phyloP scores from a whole-genome alignment of 2,888 invertebrate genomes.

The Buathra laborator region DNA sequence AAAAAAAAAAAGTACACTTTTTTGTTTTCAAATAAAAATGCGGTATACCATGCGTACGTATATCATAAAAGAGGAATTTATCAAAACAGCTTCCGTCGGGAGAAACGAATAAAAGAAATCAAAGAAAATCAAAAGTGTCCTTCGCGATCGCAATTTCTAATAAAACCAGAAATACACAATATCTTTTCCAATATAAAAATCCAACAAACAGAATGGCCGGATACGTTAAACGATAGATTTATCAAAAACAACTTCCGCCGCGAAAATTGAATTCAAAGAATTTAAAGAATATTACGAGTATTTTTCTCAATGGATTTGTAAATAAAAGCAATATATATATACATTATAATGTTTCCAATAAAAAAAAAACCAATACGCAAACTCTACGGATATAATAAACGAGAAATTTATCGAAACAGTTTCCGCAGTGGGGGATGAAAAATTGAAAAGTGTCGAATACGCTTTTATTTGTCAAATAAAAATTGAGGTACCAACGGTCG shows the following conservation, averaged over 20 bases:
- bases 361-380: not conserved
- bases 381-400: not conserved
- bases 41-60: too few relatives aligned
- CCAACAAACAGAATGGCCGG: too few relatives aligned
- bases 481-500: not conserved
- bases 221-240: not conserved
- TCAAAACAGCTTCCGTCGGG: too few relatives aligned
- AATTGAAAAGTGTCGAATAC: constrained; percentile 32
- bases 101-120: too few relatives aligned
- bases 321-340: not conserved
- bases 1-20: not conserved
- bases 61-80: too few relatives aligned
- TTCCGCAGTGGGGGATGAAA: not conserved
- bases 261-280: too few relatives aligned
- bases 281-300: not conserved
- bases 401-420: not conserved
- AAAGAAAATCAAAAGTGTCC: too few relatives aligned
- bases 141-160: too few relatives aligned
- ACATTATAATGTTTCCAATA: not conserved
- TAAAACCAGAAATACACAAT: too few relatives aligned
- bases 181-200: too few relatives aligned
- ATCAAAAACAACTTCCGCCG: too few relatives aligned
- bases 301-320: not conserved
- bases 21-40: too few relatives aligned
- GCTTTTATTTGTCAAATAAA: constrained; percentile 36